Evolutionary conservation across 2,113 vertebrate species (phyloP).

Genomic region (Lutjanus erythropterus): DNA sequence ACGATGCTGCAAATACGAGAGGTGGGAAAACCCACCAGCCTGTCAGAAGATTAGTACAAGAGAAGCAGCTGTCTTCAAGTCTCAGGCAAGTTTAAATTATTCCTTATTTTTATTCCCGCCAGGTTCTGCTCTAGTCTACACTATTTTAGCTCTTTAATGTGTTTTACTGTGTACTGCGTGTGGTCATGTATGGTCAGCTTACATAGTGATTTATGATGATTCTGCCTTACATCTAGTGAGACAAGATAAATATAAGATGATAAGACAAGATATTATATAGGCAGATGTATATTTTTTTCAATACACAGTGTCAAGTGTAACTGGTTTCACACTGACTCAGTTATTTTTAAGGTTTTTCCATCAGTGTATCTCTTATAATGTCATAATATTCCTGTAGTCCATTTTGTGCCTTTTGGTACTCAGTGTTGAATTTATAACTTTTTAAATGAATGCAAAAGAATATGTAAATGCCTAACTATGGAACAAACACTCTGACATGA

Average conservation of each 20-base stretch:
- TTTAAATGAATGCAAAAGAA: not conserved
- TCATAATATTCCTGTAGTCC: not conserved
- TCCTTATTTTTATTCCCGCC: too few relatives aligned
- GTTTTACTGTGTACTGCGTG: not conserved
- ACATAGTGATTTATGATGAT: not conserved
- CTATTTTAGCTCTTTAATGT: too few relatives aligned
- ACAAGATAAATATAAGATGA: too few relatives aligned
- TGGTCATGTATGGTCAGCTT: not conserved
- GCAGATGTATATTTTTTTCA: too few relatives aligned
- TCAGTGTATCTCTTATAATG: not conserved
- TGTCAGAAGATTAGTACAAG: not conserved
- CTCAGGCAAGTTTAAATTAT: constrained; percentile 24
- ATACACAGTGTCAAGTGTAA: not conserved
- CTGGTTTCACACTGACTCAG: not conserved
- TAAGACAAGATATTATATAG: too few relatives aligned
- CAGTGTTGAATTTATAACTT: not conserved
- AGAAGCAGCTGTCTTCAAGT: not conserved
- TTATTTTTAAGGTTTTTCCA: not conserved
- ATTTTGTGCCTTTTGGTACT: not conserved
- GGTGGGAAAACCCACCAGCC: constrained; percentile 35
- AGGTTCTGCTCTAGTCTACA: not conserved
- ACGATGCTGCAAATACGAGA: not conserved
- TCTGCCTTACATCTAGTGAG: too few relatives aligned
- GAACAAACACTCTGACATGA: too few relatives aligned
- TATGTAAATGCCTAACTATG: too few relatives aligned